Evolutionary conservation across 2,888 invertebrate species (phyloP).

Genomic region (Lapara coniferarum): DNA sequence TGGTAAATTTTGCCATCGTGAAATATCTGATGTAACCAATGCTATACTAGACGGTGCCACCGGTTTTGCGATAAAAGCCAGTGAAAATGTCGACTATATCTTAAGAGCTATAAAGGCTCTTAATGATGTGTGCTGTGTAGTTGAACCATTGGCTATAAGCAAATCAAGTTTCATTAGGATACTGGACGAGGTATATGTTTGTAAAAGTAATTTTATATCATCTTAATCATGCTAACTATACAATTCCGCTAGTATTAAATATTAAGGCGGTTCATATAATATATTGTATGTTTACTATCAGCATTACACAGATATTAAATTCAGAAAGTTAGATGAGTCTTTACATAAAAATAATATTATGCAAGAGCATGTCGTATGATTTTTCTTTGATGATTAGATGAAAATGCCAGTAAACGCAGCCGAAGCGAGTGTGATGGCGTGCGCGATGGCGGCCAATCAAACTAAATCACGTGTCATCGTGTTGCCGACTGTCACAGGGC

Average conservation of each 20-base stretch:
- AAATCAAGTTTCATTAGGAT: constrained; percentile 52
- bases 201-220: not conserved
- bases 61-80: constrained; percentile 59
- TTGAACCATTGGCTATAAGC: constrained; percentile 56
- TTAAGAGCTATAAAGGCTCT: constrained; percentile 50
- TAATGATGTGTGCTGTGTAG: constrained; percentile 54
- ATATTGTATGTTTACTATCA: no score
- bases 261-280: no score
- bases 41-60: constrained; percentile 62
- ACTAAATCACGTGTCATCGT: constrained; percentile 79
- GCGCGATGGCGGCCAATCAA: constrained; percentile 54
- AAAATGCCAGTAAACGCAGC: constrained; percentile 66
- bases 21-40: constrained; percentile 61
- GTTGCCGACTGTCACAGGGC: constrained; percentile 84
- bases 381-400: constrained; percentile 41
- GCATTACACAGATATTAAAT: no score
- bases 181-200: constrained; percentile 49
- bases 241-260: no score
- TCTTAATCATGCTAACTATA: no score
- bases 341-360: no score
- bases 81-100: constrained; percentile 41
- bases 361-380: no score
- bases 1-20: constrained; percentile 45
- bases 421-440: constrained; percentile 58
- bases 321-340: no score